Conservation (phyloP, 2,888 invertebrate species). For the Lasioglossum zephyrum region DNA sequence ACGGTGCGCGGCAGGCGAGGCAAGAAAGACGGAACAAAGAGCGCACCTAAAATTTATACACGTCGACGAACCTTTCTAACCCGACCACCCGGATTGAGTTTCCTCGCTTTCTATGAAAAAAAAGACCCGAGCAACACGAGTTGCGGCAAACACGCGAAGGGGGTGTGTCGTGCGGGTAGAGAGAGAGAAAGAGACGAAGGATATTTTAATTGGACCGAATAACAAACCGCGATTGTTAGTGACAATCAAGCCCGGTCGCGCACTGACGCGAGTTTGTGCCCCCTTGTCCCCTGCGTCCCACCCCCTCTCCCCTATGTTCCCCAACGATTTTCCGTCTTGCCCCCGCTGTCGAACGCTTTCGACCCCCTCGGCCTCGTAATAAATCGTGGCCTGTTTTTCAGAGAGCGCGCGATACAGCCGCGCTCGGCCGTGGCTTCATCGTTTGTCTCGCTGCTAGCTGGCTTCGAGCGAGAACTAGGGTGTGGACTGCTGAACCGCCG, state of each 20-base stretch:
- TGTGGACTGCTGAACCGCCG: constrained; percentile 10
- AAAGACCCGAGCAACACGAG: constrained; percentile 9
- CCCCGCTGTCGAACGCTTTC: neutral
- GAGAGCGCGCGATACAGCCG: neutral
- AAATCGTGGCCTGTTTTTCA: constrained; percentile 22
- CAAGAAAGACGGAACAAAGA: constrained; percentile 44
- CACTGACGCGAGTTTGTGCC: constrained; percentile 12
- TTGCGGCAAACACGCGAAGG: constrained; percentile 21
- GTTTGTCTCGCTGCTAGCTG: constrained; percentile 20
- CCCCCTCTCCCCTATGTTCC: neutral
- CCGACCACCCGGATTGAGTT: constrained; percentile 13
- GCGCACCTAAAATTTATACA: constrained; percentile 56
- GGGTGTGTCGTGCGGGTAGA: constrained; percentile 20
- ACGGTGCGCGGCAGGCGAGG: neutral
- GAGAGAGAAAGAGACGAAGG: constrained; percentile 37
- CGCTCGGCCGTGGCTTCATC: constrained; percentile 14
- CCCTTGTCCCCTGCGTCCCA: neutral
- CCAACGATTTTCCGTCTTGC: constrained; percentile 9
- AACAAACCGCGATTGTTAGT: constrained; percentile 72
- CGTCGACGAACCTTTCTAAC: constrained; percentile 67
- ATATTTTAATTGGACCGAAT: constrained; percentile 74
- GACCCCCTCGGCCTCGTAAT: constrained; percentile 21
- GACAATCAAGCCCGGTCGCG: constrained; percentile 60
- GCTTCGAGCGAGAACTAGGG: neutral
- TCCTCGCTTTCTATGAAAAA: constrained; percentile 21